Base-by-base conservation (phyloP, 53 echinoderm and acorn worm genomes). In the Actinopyga echinites region DNA sequence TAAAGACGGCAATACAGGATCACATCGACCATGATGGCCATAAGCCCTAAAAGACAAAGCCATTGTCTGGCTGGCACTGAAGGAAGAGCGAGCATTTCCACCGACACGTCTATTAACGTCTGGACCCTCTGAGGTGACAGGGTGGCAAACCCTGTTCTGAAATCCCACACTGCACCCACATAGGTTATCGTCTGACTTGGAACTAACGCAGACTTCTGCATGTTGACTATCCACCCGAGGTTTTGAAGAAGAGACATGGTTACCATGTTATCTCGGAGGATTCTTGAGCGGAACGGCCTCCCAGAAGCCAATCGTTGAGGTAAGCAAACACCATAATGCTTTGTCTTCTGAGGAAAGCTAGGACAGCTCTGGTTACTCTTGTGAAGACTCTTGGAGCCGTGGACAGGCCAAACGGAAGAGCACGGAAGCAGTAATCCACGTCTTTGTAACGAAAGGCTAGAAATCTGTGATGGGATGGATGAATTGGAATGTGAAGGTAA, bases 381-480 rank as follows among this genome's bases (percentile, higher is more conserved):
- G 88, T 84, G 56, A 91, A 91, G 29, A 86, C 63, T 31, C 87
- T 23, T 31, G 91, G 87, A 3, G 91, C 68, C 4, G 83, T 79
- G 0, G 65, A 74, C 10, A 91, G 42, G 20, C 87, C 91, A 64
- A 91, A 92, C 10, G 78, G 85, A 11, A 88, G 82, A 22, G 66
- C 82, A 25, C 40, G 44, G 69, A 69, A 85, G 58, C 64, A 21
- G 40, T 86, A 86, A 10, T 40, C 40, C 40, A 40, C 40, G 0
- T 10, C 40, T 10, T 40, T 40, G 40, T 3, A 2, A 7, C 40
- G 2, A 10, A 40, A 40, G 2, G 40, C 5, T 4, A 40, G 40
- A 0, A 8, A 40, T 40, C 40, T 40, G 2, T 68, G 56, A 9
- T 56, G 35, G 4, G 9, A 6, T 19, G 32, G 56, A 26, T 56